Evolutionary conservation across 2,888 invertebrate species (phyloP), one percentile per base, ranked within the genome.

Genomic region (Agonopterix subpropinquella): DNA sequence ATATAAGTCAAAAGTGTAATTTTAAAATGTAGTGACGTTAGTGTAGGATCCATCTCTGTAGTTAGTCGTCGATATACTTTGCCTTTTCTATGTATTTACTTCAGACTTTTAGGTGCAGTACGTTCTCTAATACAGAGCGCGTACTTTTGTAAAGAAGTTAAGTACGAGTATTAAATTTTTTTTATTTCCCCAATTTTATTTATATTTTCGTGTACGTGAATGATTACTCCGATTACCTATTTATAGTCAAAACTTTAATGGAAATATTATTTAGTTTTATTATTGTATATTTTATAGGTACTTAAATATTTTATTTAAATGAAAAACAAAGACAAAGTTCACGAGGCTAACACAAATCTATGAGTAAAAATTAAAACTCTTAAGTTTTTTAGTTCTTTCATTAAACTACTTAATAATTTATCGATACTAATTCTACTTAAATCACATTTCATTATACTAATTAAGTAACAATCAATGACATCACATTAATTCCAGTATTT

Each of bases 211-310:
- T 58, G 59, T 64, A 64, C 73, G 70, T 74, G 75, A 78, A 73
- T 74, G 64, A 66, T 78, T 81, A 84, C 84, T 80, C 73, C 74
- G 82, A 84, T 86, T 85, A 84, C 82, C 82, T 83, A 79, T 69
- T 78, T 78, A 73, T 84, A 85, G 84, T 86, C 85, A 85, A 77
- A 73, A n/a, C 70, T 70, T 55, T 41, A 57, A 57, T 54, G 45
- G 59, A 59, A 58, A 61, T 61, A 68, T 74, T 68, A 63, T 61
- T 70, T 77, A 80, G 74, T 62, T 67, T 68, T 62, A 43, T 9
- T 61, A 62, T 56, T 76, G 70, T 77, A 70, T 72, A 73, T 63
- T 72, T 59, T 71, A 11, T 75, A 77, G 67, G 64, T 76, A 73
- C 66, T 65, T 65, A 64, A 67, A 44, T 48, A 47, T 37, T 68